Evolutionary conservation across 1,140 invertebrate genomes (phyloP).

Genomic region (Bombus balteatus): DNA sequence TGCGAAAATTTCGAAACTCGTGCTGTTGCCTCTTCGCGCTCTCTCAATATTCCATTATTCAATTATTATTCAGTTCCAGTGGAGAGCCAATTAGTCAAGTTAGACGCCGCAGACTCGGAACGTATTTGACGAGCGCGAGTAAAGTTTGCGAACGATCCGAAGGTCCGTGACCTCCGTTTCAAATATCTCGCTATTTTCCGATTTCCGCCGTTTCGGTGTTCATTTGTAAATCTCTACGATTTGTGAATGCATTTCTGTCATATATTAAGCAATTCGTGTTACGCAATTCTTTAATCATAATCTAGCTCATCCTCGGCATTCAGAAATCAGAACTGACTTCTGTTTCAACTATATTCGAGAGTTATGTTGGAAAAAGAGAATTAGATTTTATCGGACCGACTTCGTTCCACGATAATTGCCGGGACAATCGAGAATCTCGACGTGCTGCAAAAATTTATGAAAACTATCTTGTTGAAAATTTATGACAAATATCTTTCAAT

Average conservation of each 20-base stretch:
- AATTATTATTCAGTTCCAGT: conserved; percentile 68
- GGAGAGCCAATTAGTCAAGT: conserved; percentile 69
- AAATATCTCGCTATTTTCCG: conserved; percentile 31
- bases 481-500: not conserved
- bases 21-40: conserved; percentile 40
- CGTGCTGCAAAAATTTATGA: not conserved
- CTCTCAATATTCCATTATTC: conserved; percentile 57
- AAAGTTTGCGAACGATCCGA: conserved; percentile 51
- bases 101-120: conserved; percentile 45
- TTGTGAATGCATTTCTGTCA: not conserved
- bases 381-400: not conserved
- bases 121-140: conserved; percentile 50
- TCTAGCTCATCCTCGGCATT: not conserved
- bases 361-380: not conserved
- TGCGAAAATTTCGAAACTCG: conserved; percentile 45
- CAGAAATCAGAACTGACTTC: too few species aligned
- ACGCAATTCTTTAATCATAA: not conserved
- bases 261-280: not conserved
- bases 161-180: conserved; percentile 29
- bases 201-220: not conserved
- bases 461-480: not conserved
- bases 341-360: not conserved
- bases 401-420: not conserved
- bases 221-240: not conserved
- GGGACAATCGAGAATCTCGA: not conserved